phyloP scores from a whole-genome alignment of 2,888 invertebrate species.

The Agrotis segetum region DNA sequence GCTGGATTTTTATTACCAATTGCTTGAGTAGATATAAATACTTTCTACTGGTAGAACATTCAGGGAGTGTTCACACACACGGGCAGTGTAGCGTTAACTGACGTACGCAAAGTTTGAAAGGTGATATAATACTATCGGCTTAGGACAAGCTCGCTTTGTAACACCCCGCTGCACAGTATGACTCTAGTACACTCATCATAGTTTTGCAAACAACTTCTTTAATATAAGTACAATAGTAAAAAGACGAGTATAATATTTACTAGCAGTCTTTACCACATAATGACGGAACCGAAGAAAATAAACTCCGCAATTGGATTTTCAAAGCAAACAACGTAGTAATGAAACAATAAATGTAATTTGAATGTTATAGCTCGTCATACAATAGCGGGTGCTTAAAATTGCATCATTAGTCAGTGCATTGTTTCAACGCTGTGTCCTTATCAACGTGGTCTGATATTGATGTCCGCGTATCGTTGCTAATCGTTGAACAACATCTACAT shows the following conservation, averaged over 20 bases:
- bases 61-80: neutral
- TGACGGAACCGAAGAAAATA: constrained; percentile 35
- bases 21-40: constrained; percentile 32
- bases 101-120: constrained; percentile 36
- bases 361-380: constrained; percentile 48
- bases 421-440: constrained; percentile 59
- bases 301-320: constrained; percentile 29
- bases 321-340: constrained; percentile 34
- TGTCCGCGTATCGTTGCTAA: constrained; percentile 51
- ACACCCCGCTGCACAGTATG: constrained; percentile 56
- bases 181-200: constrained; percentile 50
- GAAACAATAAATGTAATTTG: constrained; percentile 44
- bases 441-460: constrained; percentile 50
- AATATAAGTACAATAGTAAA: constrained; percentile 4
- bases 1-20: constrained; percentile 36
- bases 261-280: constrained; percentile 32
- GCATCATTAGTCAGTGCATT: constrained; percentile 65
- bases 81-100: constrained; percentile 3
- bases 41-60: constrained; percentile 6
- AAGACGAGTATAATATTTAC: constrained; percentile 44
- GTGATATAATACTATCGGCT: constrained; percentile 39
- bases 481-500: constrained; percentile 59
- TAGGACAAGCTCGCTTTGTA: constrained; percentile 37
- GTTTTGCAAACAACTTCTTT: constrained; percentile 29
- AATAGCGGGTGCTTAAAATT: constrained; percentile 53